These are phyloP conservation scores for Engystomops pustulosus DNA, from an alignment of 2,113 vertebrate genomes.

Conservation along the genomic window DNA sequence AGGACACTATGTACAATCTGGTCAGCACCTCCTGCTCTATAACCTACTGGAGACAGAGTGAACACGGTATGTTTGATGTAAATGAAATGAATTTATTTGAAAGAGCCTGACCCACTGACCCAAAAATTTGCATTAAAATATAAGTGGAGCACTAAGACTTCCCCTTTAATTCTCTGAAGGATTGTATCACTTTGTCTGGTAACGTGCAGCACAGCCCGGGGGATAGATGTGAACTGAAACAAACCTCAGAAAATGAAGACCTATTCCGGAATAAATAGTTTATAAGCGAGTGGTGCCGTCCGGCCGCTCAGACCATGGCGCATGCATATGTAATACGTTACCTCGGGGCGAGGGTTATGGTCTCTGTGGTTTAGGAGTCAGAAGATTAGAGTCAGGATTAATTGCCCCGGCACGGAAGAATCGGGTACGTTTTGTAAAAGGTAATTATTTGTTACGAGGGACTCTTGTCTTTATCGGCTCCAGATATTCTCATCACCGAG, in stretches of 20 bases:
- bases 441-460: conserved; percentile 48
- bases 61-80: too few relatives aligned
- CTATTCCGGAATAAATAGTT: conserved; percentile 32
- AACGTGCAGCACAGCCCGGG: background rate
- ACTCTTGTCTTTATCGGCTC: conserved; percentile 30
- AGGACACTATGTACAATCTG: too few relatives aligned
- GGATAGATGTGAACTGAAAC: background rate
- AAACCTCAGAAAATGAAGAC: conserved; percentile 21
- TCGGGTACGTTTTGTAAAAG: conserved; percentile 45
- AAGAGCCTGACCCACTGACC: too few relatives aligned
- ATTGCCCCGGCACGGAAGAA: conserved; percentile 23
- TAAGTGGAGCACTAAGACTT: too few relatives aligned
- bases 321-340: conserved; percentile 41
- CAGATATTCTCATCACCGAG: conserved; percentile 15
- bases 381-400: conserved; percentile 24
- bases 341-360: conserved; percentile 18
- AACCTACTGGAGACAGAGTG: too few relatives aligned
- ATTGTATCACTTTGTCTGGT: background rate
- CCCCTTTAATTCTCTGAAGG: background rate
- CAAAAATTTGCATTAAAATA: too few relatives aligned
- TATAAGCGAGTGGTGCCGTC: conserved; percentile 1
- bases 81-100: too few relatives aligned
- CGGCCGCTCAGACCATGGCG: background rate
- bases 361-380: conserved; percentile 15
- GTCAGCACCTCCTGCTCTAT: too few relatives aligned